Percentiles rank a stretch among this genome's conserved stretches.
Evolutionary conservation across 2,888 invertebrate genomes (phyloP).

Genomic region (Gasteruption jaculator): DNA sequence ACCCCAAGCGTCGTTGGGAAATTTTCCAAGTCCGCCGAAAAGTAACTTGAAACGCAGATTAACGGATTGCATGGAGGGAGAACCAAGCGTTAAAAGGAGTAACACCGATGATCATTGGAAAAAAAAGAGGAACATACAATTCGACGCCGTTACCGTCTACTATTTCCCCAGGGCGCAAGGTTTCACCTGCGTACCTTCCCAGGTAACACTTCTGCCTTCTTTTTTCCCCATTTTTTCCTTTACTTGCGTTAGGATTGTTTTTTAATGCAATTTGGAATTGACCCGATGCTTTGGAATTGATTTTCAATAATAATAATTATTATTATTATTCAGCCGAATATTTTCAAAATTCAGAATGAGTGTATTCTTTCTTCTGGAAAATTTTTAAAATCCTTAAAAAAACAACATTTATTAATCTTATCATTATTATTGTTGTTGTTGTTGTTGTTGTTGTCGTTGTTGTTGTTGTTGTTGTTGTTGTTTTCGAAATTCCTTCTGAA

Average conservation of each 20-base stretch:
- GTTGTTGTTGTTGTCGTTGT: too few relatives aligned
- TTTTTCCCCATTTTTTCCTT: not conserved
- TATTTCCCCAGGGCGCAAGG: slow-evolving; percentile 93
- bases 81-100: slow-evolving; percentile 41
- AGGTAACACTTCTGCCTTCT: slow-evolving; percentile 54
- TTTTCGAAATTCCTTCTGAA: too few relatives aligned
- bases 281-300: too few relatives aligned
- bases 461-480: too few relatives aligned
- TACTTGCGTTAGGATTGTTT: too few relatives aligned
- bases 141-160: slow-evolving; percentile 89
- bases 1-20: slow-evolving; percentile 33
- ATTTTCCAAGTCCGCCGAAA: slow-evolving; percentile 49
- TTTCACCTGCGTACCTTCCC: slow-evolving; percentile 86
- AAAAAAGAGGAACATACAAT: slow-evolving; percentile 78
- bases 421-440: too few relatives aligned
- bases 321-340: not conserved
- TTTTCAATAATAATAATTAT: too few relatives aligned
- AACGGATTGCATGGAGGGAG: slow-evolving; percentile 45
- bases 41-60: slow-evolving; percentile 67
- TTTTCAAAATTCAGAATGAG: too few relatives aligned
- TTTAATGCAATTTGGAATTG: too few relatives aligned
- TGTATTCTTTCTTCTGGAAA: too few relatives aligned
- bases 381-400: too few relatives aligned
- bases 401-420: too few relatives aligned
- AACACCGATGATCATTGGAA: slow-evolving; percentile 56